phyloP scores from a whole-genome alignment of 2,888 invertebrate species.

The Archaeoteleia sp. region DNA sequence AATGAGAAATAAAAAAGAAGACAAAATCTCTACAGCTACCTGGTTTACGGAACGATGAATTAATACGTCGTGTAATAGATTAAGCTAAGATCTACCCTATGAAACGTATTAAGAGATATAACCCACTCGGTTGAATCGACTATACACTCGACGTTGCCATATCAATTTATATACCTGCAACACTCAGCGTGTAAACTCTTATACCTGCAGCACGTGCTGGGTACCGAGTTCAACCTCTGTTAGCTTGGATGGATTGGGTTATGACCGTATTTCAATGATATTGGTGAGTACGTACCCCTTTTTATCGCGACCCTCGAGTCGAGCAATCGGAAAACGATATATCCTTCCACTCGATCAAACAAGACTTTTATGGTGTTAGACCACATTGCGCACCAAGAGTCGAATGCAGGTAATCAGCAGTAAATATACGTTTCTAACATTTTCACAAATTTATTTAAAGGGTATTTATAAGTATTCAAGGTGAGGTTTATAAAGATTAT shows the following conservation, averaged over 20 bases:
- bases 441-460: no score
- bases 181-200: slow-evolving; percentile 11
- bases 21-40: slow-evolving; percentile 32
- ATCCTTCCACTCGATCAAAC: slow-evolving; percentile 20
- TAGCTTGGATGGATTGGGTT: slow-evolving; percentile 18
- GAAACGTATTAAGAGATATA: slow-evolving; percentile 15
- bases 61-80: slow-evolving; percentile 38
- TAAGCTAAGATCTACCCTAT: slow-evolving; percentile 15
- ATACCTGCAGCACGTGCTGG: slow-evolving; percentile 15
- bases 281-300: slow-evolving; percentile 11
- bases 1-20: slow-evolving; percentile 4
- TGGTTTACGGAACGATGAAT: slow-evolving; percentile 36
- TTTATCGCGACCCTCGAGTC: slow-evolving; percentile 23
- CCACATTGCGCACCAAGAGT: background rate
- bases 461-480: no score
- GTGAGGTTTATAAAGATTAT: no score
- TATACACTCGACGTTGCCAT: slow-evolving; percentile 17
- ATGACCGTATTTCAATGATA: background rate
- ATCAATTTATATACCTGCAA: slow-evolving; percentile 41
- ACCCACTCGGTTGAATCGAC: slow-evolving; percentile 14
- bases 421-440: no score
- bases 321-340: slow-evolving; percentile 33
- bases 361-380: slow-evolving; percentile 7
- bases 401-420: no score
- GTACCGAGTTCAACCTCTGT: slow-evolving; percentile 14